Percentiles rank a stretch among this genome's conserved stretches.
These are phyloP conservation scores for Clepsis dumicolana DNA, from an alignment of 2,888 invertebrate genomes.

Conservation along the genomic window DNA sequence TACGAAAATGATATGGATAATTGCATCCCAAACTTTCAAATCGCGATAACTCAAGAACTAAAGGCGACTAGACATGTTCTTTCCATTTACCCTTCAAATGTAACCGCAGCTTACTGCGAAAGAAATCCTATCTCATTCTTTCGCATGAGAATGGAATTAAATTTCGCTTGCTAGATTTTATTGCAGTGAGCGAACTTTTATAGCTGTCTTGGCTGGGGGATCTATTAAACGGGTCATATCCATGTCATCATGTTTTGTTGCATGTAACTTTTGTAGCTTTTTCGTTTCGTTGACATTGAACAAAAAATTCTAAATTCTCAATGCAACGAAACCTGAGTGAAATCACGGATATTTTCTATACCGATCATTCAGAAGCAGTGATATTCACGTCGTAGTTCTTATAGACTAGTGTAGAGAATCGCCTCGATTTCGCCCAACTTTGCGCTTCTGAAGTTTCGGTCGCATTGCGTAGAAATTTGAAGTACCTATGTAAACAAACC, in stretches of 20 bases:
- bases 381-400: neutral
- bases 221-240: too few relatives aligned
- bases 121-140: neutral
- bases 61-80: neutral
- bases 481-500: conserved; percentile 12
- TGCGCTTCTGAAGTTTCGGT: too few relatives aligned
- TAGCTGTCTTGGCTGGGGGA: too few relatives aligned
- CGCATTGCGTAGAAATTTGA: neutral
- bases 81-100: neutral
- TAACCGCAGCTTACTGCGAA: neutral
- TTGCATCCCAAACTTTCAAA: too few relatives aligned
- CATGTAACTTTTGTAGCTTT: neutral
- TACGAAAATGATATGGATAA: too few relatives aligned
- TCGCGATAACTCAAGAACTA: too few relatives aligned
- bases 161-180: too few relatives aligned
- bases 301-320: neutral
- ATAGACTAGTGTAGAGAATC: neutral
- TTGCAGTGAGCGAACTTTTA: too few relatives aligned
- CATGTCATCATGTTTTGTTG: neutral
- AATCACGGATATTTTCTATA: neutral
- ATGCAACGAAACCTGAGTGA: neutral
- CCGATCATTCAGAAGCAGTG: neutral
- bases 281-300: neutral
- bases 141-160: too few relatives aligned
- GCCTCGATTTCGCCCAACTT: too few relatives aligned